Evolutionary conservation across 2,888 invertebrate species (phyloP).

Genomic region (Polylopha cassiicola): DNA sequence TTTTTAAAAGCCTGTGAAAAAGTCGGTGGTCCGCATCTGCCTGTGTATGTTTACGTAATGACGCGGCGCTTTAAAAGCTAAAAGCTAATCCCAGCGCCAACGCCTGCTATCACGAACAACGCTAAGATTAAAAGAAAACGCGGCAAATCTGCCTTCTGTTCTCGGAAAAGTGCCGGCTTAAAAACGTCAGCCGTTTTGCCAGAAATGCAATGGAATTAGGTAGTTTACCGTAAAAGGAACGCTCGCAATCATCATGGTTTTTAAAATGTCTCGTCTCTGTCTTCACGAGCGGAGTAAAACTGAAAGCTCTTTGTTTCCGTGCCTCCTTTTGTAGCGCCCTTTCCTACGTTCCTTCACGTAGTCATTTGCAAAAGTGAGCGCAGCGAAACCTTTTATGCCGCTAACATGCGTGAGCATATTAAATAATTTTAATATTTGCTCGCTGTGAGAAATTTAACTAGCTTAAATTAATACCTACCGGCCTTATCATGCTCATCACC

Average conservation of each 20-base stretch:
- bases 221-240: slow-evolving; percentile 2
- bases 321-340: neutral
- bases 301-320: slow-evolving; percentile 2
- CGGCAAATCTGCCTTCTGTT: slow-evolving; percentile 8
- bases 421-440: too few species aligned
- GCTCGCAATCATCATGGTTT: slow-evolving; percentile 4
- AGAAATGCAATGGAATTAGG: slow-evolving; percentile 13
- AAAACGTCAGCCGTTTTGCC: slow-evolving; percentile 13
- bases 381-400: neutral
- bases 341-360: too few species aligned
- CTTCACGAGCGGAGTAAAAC: neutral
- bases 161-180: slow-evolving; percentile 8
- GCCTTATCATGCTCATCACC: too few species aligned
- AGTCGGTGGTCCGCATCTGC: slow-evolving; percentile 6
- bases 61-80: slow-evolving; percentile 25
- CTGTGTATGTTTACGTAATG: slow-evolving; percentile 20
- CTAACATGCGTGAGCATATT: too few species aligned
- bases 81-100: slow-evolving; percentile 24
- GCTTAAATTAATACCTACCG: too few species aligned
- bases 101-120: slow-evolving; percentile 21
- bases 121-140: slow-evolving; percentile 20
- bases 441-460: too few species aligned
- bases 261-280: neutral
- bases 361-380: neutral
- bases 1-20: slow-evolving; percentile 9